Conservation (phyloP, 2,113 vertebrate species). For the Amia ocellicauda region DNA sequence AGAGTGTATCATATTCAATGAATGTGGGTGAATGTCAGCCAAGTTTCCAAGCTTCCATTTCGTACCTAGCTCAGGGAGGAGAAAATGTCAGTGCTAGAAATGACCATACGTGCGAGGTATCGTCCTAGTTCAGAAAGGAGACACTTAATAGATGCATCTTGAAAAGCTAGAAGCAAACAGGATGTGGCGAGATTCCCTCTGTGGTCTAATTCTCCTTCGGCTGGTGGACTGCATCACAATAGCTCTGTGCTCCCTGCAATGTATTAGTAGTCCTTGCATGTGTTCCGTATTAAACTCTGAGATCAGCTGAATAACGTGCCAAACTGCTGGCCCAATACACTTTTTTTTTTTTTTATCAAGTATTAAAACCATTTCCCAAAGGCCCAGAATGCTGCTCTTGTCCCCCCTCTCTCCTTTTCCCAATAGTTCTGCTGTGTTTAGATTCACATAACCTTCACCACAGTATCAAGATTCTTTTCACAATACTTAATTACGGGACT, state of each 20-base stretch:
- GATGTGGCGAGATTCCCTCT: neutral
- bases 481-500: too few relatives aligned
- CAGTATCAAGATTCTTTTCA: too few relatives aligned
- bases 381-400: neutral
- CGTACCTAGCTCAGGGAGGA: neutral
- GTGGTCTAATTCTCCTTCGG: neutral
- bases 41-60: neutral
- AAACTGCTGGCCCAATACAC: neutral
- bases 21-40: neutral
- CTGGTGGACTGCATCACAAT: neutral
- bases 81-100: neutral
- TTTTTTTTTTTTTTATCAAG: neutral
- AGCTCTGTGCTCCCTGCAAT: neutral
- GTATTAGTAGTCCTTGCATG: neutral
- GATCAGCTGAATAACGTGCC: neutral
- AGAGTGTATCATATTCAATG: neutral
- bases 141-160: neutral
- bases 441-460: too few relatives aligned
- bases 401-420: too few relatives aligned
- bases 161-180: too few relatives aligned
- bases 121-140: neutral
- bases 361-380: neutral
- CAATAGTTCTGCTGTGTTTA: too few relatives aligned
- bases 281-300: slow-evolving; percentile 1
- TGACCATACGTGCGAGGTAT: neutral